Evolutionary conservation across 2,797 vertebrate species (phyloP), one percentile per base, ranked within the genome.

Genomic region (Molothrus ater): DNA sequence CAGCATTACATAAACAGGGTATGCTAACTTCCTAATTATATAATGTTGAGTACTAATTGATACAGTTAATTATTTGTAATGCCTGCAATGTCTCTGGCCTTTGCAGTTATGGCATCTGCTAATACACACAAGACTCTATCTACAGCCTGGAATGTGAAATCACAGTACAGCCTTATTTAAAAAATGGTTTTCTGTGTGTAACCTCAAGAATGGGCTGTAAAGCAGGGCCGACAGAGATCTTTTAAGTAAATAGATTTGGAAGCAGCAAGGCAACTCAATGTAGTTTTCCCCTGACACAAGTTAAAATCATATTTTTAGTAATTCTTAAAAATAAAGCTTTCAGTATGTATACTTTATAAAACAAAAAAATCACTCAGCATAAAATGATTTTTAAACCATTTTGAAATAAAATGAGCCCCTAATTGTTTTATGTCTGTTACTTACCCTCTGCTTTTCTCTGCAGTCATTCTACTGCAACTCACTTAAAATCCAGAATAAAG

Each of bases 401-500:
- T 92, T 90, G 82, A 90, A 93, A 90, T 91, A 34, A 91, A 94
- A 48, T 31, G 36, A 86, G 4, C 7, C 22, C 11, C 25, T 61
- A 72, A 36, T 60, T 59, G 25, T 25, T 80, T 68, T 80, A 82
- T 56, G 18, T 15, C 10, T 74, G 6, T 57, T 42, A 19, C 78
- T 51, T 68, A 9, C 11, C 25, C 11, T 80, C 42, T 94, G 38
- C 42, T 17, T 73, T 93, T 90, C 31, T 81, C 26, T 85, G 45
- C 21, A 43, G 75, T 60, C 31, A 16, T 72, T 90, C 53, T 83
- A 34, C 31, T 80, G 47, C 31, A 88, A 88, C 7, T 68, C 64
- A 81, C 19, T 87, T 85, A 85, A 96, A 87, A 84, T 38, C 26
- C 48, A 89, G 40, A 90, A 74, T 92, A 34, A 90, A 65, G 16